Evolutionary conservation across 2,888 invertebrate species (phyloP).

Genomic region (Poecilobothrus nobilitatus): DNA sequence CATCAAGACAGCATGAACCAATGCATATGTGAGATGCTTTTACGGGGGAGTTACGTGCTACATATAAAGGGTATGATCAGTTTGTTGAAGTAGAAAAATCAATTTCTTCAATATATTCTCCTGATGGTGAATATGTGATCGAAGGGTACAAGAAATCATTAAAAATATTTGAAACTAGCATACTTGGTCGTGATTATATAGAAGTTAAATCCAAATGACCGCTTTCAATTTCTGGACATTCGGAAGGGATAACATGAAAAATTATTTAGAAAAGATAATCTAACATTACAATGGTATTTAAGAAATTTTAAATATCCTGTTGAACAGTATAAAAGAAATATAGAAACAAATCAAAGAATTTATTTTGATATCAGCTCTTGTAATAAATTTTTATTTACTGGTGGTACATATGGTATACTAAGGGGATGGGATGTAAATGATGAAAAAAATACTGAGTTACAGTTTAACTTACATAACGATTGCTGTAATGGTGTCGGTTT

Average conservation of each 20-base stretch:
- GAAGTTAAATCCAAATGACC: conserved; percentile 53
- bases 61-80: conserved; percentile 64
- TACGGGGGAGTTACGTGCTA: conserved; percentile 69
- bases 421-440: conserved; percentile 55
- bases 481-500: conserved; percentile 82
- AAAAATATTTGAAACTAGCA: conserved; percentile 71
- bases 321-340: conserved; percentile 48
- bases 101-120: conserved; percentile 66
- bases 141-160: conserved; percentile 81
- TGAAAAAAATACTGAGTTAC: conserved; percentile 16
- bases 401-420: conserved; percentile 62
- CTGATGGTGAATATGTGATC: conserved; percentile 65
- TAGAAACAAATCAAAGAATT: conserved; percentile 77
- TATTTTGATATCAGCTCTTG: conserved; percentile 70
- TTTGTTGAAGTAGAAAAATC: conserved; percentile 87
- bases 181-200: conserved; percentile 57
- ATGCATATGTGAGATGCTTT: conserved; percentile 93
- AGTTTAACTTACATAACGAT: conserved; percentile 60
- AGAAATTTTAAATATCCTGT: conserved; percentile 55
- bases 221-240: conserved; percentile 49
- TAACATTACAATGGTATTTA: conserved; percentile 85
- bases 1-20: conserved; percentile 76
- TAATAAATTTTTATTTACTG: conserved; percentile 58
- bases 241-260: conserved; percentile 71
- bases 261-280: conserved; percentile 74